These are phyloP conservation scores for Philonicus albiceps DNA, from an alignment of 2,888 invertebrate genomes.

Conservation along the genomic window DNA sequence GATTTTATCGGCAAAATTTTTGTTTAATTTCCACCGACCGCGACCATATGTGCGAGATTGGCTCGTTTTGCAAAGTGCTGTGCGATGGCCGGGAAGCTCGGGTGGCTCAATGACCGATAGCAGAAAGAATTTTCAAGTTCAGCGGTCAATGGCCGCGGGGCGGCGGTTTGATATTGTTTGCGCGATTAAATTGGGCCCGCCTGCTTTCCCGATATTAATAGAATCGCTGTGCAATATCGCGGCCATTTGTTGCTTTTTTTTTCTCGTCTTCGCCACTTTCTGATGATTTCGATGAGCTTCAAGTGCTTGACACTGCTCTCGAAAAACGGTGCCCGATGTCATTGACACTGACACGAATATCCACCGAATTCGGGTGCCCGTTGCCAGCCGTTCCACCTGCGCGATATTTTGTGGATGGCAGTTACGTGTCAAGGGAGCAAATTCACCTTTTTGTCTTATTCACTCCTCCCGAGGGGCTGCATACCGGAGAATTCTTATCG, in stretches of 20 bases:
- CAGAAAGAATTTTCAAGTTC: slow-evolving; percentile 48
- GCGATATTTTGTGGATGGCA: background rate
- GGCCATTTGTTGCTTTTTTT: background rate
- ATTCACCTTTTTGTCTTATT: background rate
- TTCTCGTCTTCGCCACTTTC: background rate
- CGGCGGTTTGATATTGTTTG: slow-evolving; percentile 13
- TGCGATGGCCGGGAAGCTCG: background rate
- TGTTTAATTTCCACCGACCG: background rate
- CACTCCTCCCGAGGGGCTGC: background rate
- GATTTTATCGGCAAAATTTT: background rate
- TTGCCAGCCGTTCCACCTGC: background rate
- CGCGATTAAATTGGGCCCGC: slow-evolving; percentile 20
- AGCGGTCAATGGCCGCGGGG: slow-evolving; percentile 42
- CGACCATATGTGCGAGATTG: background rate
- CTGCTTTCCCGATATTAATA: background rate
- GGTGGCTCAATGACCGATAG: slow-evolving; percentile 34
- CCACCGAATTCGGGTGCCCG: background rate
- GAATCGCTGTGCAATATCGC: slow-evolving; percentile 14
- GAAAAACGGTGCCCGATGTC: background rate
- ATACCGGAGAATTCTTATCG: background rate
- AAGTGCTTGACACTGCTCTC: slow-evolving; percentile 1
- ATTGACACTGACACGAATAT: slow-evolving; percentile 36
- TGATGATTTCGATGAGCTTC: background rate
- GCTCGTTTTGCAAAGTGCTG: background rate
- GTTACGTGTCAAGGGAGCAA: background rate